Percentiles rank a stretch among this genome's conserved stretches.
phyloP scores from a whole-genome alignment of 2,888 invertebrate species.

The Panorpa germanica region DNA sequence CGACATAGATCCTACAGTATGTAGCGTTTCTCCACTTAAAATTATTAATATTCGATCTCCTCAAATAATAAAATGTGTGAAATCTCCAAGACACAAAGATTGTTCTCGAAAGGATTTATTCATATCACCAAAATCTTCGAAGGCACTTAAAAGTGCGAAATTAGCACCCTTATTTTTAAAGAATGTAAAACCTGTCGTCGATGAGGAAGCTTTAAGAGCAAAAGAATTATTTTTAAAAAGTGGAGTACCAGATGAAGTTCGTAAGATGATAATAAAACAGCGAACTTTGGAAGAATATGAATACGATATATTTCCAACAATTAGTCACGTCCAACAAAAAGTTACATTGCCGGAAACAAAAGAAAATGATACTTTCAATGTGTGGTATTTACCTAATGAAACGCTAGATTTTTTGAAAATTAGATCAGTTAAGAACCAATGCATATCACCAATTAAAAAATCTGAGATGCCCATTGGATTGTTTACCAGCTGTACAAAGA shows the following conservation, averaged over 20 bases:
- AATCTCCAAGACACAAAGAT: conserved; percentile 9
- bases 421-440: no score
- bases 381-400: conserved; percentile 21
- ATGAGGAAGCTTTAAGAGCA: conserved; percentile 38
- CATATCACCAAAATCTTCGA: no score
- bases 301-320: conserved; percentile 33
- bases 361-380: conserved; percentile 10
- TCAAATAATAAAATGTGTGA: conserved; percentile 7
- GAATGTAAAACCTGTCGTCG: conserved; percentile 31
- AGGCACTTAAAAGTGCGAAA: no score
- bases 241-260: conserved; percentile 45
- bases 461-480: no score
- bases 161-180: conserved; percentile 53
- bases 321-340: conserved; percentile 49
- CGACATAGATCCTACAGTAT: neutral
- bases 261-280: conserved; percentile 31
- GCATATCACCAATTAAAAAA: no score
- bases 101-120: no score
- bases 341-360: no score
- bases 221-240: conserved; percentile 50
- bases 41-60: conserved; percentile 10
- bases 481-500: no score
- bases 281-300: conserved; percentile 23
- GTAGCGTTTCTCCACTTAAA: conserved; percentile 10
- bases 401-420: conserved; percentile 13